Evolutionary conservation across 2,113 vertebrate genomes (phyloP).

Genomic region (Brachyistius frenatus): DNA sequence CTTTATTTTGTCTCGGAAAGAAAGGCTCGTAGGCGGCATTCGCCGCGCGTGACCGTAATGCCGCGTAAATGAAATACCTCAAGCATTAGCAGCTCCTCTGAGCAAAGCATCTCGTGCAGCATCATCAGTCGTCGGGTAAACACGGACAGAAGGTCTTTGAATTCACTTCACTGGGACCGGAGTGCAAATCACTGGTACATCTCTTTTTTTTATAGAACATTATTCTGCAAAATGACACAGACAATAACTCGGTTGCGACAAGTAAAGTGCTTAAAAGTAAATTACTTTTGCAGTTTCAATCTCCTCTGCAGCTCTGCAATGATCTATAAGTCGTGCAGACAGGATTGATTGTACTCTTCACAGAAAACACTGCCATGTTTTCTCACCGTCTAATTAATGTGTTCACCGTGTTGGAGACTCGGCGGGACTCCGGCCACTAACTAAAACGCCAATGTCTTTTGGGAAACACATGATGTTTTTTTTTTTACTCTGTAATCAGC

Average conservation of each 20-base stretch:
- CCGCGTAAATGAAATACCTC: background rate
- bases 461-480: slow-evolving; percentile 32
- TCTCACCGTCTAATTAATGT: slow-evolving; percentile 13
- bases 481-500: slow-evolving; percentile 49
- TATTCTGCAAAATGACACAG: slow-evolving; percentile 3
- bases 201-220: background rate
- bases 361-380: background rate
- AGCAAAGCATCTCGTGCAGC: background rate
- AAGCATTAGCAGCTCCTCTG: slow-evolving; percentile 11
- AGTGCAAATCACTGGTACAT: slow-evolving; percentile 17
- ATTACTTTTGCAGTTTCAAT: slow-evolving; percentile 20
- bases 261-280: slow-evolving; percentile 19
- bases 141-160: slow-evolving; percentile 8
- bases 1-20: background rate
- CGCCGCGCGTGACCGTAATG: background rate
- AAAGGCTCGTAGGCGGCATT: background rate
- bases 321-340: background rate
- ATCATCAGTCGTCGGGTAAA: slow-evolving; percentile 4
- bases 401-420: background rate
- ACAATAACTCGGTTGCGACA: slow-evolving; percentile 22
- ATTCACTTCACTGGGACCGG: slow-evolving; percentile 5
- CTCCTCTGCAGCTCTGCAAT: background rate
- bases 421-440: slow-evolving; percentile 27
- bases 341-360: background rate
- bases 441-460: slow-evolving; percentile 16